These are phyloP conservation scores for Azemiops feae DNA, from an alignment of 2,113 vertebrate genomes.

Conservation along the genomic window DNA sequence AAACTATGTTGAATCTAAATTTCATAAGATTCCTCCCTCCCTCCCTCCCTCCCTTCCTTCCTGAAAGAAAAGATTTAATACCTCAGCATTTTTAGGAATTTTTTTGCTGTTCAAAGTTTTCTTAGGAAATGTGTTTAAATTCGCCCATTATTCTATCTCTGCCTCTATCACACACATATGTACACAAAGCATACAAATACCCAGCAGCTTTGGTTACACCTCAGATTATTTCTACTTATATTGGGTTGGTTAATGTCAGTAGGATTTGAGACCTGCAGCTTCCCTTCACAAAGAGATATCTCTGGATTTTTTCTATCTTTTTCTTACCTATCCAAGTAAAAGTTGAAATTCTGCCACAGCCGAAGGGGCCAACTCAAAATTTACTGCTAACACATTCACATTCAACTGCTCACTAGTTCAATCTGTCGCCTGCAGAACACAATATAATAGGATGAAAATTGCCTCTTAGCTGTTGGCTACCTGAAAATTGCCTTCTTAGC, in stretches of 20 bases:
- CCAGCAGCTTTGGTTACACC: not conserved
- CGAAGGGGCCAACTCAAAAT: not conserved
- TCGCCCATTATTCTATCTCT: not conserved
- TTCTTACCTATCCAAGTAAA: constrained; percentile 35
- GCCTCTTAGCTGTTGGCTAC: constrained; percentile 58
- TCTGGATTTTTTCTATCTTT: rapidly evolving
- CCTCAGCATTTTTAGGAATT: not conserved
- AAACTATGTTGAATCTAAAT: not conserved
- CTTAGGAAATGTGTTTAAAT: not conserved
- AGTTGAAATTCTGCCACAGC: constrained; percentile 32
- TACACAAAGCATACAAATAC: not conserved
- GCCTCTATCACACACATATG: not conserved
- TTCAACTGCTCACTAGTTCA: constrained; percentile 52
- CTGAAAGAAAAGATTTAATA: not conserved
- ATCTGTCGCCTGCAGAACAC: constrained; percentile 55
- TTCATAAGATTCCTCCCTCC: not conserved
- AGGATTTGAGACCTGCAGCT: not conserved
- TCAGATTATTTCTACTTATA: not conserved
- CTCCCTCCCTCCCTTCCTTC: not conserved
- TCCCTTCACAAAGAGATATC: not conserved
- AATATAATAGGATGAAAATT: constrained; percentile 65
- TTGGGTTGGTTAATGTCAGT: not conserved
- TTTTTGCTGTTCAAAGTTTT: not conserved
- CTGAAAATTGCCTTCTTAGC: constrained; percentile 59
- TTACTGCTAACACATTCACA: constrained; percentile 44